A percentile compares a stretch with the other conserved stretches of the same genome.
These are phyloP conservation scores for Anas bernieri DNA, from an alignment of 2,797 vertebrate species.

Conservation along the genomic window DNA sequence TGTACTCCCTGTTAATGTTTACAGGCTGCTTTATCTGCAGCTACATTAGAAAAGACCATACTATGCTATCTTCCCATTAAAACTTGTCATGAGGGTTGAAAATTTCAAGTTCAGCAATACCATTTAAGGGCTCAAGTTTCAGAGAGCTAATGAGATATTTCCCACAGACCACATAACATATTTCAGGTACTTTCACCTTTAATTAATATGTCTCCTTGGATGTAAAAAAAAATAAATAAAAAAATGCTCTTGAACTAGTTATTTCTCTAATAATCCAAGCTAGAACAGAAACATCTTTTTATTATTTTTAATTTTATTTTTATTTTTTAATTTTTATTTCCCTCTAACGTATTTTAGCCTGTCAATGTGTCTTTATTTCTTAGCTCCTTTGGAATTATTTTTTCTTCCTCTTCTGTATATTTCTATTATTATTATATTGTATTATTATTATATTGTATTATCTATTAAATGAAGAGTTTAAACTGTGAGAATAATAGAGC, in stretches of 20 bases:
- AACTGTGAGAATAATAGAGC: constrained; percentile 30
- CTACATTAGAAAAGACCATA: neutral
- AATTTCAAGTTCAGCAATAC: neutral
- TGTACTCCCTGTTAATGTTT: neutral
- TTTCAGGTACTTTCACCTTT: neutral
- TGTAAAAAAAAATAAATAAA: neutral
- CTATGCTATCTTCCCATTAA: neutral
- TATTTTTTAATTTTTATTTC: neutral
- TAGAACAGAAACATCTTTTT: neutral
- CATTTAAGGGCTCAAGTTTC: neutral
- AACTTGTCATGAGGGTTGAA: neutral
- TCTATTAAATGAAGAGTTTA: constrained; percentile 31
- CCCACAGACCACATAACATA: neutral
- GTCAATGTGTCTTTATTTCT: constrained; percentile 35
- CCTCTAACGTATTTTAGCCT: neutral
- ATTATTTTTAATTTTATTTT: neutral
- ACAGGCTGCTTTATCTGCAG: neutral
- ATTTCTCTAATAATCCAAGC: neutral
- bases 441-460: too few relatives aligned
- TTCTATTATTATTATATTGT: neutral
- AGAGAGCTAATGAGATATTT: neutral
- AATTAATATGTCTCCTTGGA: neutral
- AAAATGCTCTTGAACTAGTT: neutral
- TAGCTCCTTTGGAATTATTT: neutral
- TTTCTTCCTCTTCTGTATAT: constrained; percentile 10